phyloP scores from a whole-genome alignment of 2,113 vertebrate species.

The Chaenocephalus aceratus region DNA sequence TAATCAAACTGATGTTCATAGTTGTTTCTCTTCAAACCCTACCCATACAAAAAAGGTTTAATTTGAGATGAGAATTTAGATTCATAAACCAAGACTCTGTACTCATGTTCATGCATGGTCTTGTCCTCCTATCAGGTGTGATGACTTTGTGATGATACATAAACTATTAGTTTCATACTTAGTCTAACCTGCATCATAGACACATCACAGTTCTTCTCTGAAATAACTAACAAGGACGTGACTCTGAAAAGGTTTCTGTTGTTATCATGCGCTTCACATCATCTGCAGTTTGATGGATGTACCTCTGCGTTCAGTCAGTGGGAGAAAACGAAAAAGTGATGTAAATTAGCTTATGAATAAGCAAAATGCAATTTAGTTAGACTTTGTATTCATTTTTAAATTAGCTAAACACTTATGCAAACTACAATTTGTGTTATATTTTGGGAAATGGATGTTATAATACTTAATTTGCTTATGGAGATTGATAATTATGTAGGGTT shows the following conservation, averaged over 20 bases:
- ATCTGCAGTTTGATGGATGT: too few species aligned
- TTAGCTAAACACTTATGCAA: too few species aligned
- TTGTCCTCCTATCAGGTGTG: background rate
- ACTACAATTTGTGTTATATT: too few species aligned
- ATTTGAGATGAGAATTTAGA: background rate
- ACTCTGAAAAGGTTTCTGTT: background rate
- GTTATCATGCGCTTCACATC: background rate
- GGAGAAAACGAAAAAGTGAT: background rate
- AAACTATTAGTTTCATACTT: background rate
- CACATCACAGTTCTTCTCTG: background rate
- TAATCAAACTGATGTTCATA: background rate
- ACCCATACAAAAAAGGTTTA: background rate
- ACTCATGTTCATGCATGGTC: background rate
- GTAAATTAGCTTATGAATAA: background rate
- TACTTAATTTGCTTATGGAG: too few species aligned
- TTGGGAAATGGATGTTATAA: too few species aligned
- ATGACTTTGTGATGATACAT: background rate
- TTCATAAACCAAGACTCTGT: background rate
- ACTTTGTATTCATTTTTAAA: too few species aligned
- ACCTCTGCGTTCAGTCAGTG: too few species aligned
- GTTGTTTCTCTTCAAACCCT: background rate
- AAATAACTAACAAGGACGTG: background rate
- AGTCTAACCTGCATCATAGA: background rate
- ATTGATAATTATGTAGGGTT: too few species aligned
- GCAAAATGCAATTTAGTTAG: background rate